Percentiles rank a stretch among this genome's conserved stretches.
phyloP scores from a whole-genome alignment of 2,888 invertebrate species.

The Merodon equestris region DNA sequence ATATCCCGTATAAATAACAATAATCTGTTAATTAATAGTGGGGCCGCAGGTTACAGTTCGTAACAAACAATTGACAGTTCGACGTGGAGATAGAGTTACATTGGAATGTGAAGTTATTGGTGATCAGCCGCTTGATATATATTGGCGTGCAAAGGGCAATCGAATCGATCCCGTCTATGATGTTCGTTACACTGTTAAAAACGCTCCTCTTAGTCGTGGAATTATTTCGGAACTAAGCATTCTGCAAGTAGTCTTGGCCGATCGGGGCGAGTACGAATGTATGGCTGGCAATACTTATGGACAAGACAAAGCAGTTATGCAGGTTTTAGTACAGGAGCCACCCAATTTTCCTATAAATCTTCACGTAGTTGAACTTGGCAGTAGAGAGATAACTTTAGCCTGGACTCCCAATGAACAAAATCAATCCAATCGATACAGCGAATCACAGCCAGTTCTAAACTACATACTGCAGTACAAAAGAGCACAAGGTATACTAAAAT shows the following conservation, averaged over 20 bases:
- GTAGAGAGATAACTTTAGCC: slow-evolving; percentile 81
- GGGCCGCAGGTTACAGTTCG: slow-evolving; percentile 80
- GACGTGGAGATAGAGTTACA: slow-evolving; percentile 80
- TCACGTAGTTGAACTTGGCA: slow-evolving; percentile 80
- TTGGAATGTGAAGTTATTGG: slow-evolving; percentile 81
- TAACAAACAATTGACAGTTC: slow-evolving; percentile 79
- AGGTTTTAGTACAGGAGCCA: slow-evolving; percentile 81
- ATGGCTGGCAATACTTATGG: slow-evolving; percentile 83
- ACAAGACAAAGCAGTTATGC: slow-evolving; percentile 80
- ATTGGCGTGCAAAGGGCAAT: slow-evolving; percentile 80
- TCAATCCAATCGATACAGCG: slow-evolving; percentile 73
- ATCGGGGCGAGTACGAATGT: slow-evolving; percentile 83
- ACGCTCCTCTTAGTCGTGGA: slow-evolving; percentile 78
- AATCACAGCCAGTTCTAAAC: slow-evolving; percentile 80
- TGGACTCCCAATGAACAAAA: slow-evolving; percentile 81
- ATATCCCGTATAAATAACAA: not conserved
- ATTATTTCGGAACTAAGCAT: slow-evolving; percentile 81
- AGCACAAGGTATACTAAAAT: slow-evolving; percentile 81
- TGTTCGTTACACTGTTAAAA: slow-evolving; percentile 78
- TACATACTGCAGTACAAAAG: slow-evolving; percentile 83
- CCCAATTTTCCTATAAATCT: slow-evolving; percentile 82
- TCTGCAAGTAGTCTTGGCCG: slow-evolving; percentile 80
- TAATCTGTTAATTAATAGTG: slow-evolving; percentile 73
- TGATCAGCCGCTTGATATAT: slow-evolving; percentile 80
- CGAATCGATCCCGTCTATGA: slow-evolving; percentile 80